phyloP scores from a whole-genome alignment of 2,797 vertebrate species.

The Mergus octosetaceus region DNA sequence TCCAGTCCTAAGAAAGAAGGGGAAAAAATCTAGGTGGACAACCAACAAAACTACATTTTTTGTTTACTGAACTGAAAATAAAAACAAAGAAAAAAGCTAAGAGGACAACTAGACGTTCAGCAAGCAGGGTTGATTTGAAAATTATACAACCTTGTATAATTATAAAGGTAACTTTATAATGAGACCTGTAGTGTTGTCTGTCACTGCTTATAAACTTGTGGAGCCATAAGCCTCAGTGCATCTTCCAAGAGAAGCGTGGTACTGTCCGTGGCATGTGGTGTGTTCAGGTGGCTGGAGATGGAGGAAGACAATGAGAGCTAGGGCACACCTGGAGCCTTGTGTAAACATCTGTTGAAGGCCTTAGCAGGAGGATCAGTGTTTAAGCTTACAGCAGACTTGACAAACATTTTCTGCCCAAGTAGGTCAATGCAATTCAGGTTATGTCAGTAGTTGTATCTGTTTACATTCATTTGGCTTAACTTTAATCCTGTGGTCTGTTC shows the following conservation, averaged over 20 bases:
- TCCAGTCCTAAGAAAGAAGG: background rate
- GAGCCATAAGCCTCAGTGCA: accelerated
- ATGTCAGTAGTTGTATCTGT: slow-evolving; percentile 56
- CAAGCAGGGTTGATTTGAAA: background rate
- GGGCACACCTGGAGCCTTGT: background rate
- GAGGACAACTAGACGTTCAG: background rate
- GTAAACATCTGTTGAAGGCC: background rate
- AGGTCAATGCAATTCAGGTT: slow-evolving; percentile 64
- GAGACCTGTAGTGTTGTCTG: background rate
- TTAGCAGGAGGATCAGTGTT: slow-evolving; percentile 7
- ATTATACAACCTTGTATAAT: background rate
- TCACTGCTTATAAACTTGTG: background rate
- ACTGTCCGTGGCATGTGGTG: background rate
- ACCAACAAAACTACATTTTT: background rate
- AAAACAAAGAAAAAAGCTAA: no score
- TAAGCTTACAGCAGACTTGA: slow-evolving; percentile 41
- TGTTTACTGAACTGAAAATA: background rate
- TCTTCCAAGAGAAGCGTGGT: background rate
- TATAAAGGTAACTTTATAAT: background rate
- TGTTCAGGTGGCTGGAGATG: background rate
- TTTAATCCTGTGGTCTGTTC: slow-evolving; percentile 22
- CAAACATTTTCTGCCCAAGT: slow-evolving; percentile 63
- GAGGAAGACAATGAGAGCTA: background rate
- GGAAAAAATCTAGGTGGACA: background rate
- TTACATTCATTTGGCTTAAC: slow-evolving; percentile 48